Evolutionary conservation across 2,113 vertebrate species (phyloP).

Genomic region (Chitala chitala): DNA sequence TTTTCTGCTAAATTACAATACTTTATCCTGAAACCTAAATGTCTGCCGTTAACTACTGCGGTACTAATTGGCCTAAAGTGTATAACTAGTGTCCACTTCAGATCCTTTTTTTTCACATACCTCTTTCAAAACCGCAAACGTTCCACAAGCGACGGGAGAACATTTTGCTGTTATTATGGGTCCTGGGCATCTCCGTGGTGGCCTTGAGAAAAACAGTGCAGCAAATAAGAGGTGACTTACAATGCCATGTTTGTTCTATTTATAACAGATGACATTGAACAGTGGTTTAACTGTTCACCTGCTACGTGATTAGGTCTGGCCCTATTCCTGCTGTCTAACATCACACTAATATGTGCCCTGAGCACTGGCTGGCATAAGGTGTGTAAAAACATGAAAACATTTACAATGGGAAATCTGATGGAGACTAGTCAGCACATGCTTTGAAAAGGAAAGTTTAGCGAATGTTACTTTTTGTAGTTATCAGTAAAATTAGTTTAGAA

Average conservation of each 20-base stretch:
- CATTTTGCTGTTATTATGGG: too few relatives aligned
- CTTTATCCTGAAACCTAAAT: too few relatives aligned
- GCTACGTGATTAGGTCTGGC: slow-evolving; percentile 58
- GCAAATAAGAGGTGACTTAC: slow-evolving; percentile 60
- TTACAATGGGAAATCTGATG: slow-evolving; percentile 54
- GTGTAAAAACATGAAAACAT: slow-evolving; percentile 52
- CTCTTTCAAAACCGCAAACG: not conserved
- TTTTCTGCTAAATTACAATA: too few relatives aligned
- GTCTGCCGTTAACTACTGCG: too few relatives aligned
- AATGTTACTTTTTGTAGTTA: too few relatives aligned
- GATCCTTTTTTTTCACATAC: not conserved
- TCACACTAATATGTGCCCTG: slow-evolving; percentile 54
- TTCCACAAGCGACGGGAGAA: too few relatives aligned
- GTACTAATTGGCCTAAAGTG: not conserved
- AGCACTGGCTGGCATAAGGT: slow-evolving; percentile 40
- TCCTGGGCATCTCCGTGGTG: slow-evolving; percentile 43
- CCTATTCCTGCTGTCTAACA: slow-evolving; percentile 42
- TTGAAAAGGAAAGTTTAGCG: too few relatives aligned
- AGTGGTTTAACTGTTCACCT: slow-evolving; percentile 39
- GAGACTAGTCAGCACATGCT: too few relatives aligned
- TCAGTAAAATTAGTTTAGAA: too few relatives aligned
- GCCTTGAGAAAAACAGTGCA: slow-evolving; percentile 49
- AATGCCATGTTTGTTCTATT: slow-evolving; percentile 54
- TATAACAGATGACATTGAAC: slow-evolving; percentile 48
- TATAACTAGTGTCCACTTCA: not conserved